Percentiles rank a stretch among this genome's conserved stretches.
Conservation (phyloP, 2,113 vertebrate species). For the Proterorhinus semilunaris region DNA sequence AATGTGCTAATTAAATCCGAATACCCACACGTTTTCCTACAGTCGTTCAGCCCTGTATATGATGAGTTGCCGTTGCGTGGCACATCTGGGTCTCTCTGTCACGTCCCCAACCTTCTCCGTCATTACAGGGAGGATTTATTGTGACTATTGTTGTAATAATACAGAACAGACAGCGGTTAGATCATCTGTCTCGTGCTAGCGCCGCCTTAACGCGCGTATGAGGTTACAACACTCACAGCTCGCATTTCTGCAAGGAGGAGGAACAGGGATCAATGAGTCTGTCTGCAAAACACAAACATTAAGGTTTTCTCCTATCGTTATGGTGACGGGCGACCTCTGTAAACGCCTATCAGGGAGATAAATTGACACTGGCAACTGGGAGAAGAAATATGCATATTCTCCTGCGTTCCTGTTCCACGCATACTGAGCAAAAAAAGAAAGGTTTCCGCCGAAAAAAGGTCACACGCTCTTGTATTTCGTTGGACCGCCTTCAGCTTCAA, state of each 20-base stretch:
- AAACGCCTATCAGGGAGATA: background rate
- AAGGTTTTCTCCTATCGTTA: background rate
- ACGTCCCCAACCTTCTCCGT: conserved; percentile 9
- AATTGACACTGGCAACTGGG: background rate
- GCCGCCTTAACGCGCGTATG: conserved; percentile 10
- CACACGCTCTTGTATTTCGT: no score
- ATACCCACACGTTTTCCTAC: no score
- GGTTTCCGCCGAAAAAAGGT: no score
- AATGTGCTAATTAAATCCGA: no score
- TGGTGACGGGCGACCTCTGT: background rate
- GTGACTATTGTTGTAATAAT: conserved; percentile 23
- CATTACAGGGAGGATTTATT: conserved; percentile 12
- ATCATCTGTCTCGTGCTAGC: conserved; percentile 20
- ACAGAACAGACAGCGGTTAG: conserved; percentile 40
- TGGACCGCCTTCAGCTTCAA: no score
- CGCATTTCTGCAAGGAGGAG: conserved; percentile 1
- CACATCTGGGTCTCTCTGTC: conserved; percentile 49
- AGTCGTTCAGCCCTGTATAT: no score
- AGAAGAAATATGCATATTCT: background rate
- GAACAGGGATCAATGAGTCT: background rate
- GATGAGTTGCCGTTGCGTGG: conserved; percentile 3
- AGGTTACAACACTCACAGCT: conserved; percentile 21
- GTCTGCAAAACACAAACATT: conserved; percentile 1
- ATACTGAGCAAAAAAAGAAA: no score
- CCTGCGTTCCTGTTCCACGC: no score